These are phyloP conservation scores for Pogoniulus pusillus DNA, from an alignment of 2,797 vertebrate genomes.

Conservation along the genomic window DNA sequence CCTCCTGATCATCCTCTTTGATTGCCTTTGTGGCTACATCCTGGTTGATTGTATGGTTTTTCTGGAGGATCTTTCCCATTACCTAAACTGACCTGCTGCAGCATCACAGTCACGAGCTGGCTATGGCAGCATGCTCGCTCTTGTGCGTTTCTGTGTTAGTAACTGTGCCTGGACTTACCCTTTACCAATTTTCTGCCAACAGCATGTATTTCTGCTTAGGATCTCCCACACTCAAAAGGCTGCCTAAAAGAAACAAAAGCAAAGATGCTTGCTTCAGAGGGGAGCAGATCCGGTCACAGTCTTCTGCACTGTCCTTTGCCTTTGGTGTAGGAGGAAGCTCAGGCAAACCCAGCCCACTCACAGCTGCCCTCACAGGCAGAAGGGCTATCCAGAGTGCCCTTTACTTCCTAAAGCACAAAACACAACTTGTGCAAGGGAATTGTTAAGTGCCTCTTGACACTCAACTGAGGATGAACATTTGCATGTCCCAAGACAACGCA, in stretches of 20 bases:
- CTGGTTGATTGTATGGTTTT: too few species aligned
- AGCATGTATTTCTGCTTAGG: slow-evolving; percentile 98
- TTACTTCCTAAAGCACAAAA: not conserved
- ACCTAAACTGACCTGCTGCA: not conserved
- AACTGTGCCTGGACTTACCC: slow-evolving; percentile 80
- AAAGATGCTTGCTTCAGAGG: not conserved
- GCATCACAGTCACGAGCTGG: not conserved
- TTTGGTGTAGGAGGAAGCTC: not conserved
- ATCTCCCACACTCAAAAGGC: slow-evolving; percentile 96
- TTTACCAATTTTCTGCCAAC: slow-evolving; percentile 96
- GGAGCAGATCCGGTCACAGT: not conserved
- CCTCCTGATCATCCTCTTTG: not conserved
- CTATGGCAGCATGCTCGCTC: not conserved
- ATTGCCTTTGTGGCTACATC: not conserved
- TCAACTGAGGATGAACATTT: not conserved
- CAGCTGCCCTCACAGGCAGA: not conserved
- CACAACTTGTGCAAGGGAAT: too few species aligned
- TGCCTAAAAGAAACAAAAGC: slow-evolving; percentile 82
- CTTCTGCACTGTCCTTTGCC: not conserved
- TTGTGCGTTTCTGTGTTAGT: not conserved
- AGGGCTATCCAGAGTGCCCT: not conserved
- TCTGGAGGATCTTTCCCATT: not conserved
- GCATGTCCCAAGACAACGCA: not conserved
- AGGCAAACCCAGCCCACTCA: not conserved
- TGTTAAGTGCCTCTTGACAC: too few species aligned